Evolutionary conservation across 2,888 invertebrate genomes (phyloP), one percentile per base, ranked within the genome.

Genomic region (Epinotia ramella): DNA sequence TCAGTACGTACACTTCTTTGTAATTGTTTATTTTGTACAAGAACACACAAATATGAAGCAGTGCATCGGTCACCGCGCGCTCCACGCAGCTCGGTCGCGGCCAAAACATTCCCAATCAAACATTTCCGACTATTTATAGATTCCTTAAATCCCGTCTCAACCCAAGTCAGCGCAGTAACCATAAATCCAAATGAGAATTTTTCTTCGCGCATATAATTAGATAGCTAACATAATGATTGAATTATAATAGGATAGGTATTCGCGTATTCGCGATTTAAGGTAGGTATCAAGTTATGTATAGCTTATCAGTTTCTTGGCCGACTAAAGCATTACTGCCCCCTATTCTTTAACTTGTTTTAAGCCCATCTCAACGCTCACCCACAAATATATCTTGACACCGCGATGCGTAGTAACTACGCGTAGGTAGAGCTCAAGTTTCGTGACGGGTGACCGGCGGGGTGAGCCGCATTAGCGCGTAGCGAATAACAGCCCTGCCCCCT

Each of bases 101-200:
- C 71, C 75, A 65, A 64, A 69, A 56, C 66, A 73, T 72, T 78
- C 77, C 72, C 74, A 64, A 78, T 77, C 53, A 71, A 78, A 77
- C 60, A 69, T 73, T 70, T 53, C 57, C 33, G 53, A 72, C 77
- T 78, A 78, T 78, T 74, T 74, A 66, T 77, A 78, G 46, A 68
- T 60, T 77, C 73, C 71, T 67, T 67, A 77, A 72, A 74, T 75
- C 59, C 68, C 69, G 69, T 67, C 72, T 62, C 62, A 72, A 72
- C 76, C 76, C 67, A 56, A 56, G 67, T 67, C 57, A 46, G 67
- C 56, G 67, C 65, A 20, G 28, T 56, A 33, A 69, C 56, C 44
- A 57, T 53, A 16, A 44, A 44, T 24, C 57, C 44, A 65, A 65
- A 56, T 64, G 44, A 65, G 9, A 13, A 28, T 28, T 53, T 53